These are phyloP conservation scores for Zhuqinia jingwanae DNA, from an alignment of 2,888 invertebrate genomes.

Conservation along the genomic window DNA sequence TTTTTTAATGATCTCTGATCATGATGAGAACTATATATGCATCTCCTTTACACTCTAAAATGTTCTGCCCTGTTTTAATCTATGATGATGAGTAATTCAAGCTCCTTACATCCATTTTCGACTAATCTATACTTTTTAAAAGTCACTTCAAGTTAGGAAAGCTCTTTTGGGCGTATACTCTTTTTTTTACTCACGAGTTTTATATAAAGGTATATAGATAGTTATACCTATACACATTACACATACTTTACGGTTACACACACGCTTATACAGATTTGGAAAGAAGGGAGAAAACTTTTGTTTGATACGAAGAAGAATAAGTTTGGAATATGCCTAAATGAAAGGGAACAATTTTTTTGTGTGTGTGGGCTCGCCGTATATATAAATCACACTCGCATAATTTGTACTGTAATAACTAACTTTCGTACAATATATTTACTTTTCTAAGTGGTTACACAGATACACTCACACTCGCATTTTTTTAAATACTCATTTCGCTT, in stretches of 20 bases:
- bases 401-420: neutral
- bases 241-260: neutral
- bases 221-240: neutral
- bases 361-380: no score
- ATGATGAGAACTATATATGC: no score
- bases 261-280: neutral
- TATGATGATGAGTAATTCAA: neutral
- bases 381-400: neutral
- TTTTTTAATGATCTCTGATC: neutral
- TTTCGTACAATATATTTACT: neutral
- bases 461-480: slow-evolving; percentile 11
- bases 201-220: no score
- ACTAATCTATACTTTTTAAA: neutral
- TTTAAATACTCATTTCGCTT: slow-evolving; percentile 39
- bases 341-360: no score
- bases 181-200: neutral
- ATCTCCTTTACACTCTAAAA: neutral
- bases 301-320: neutral
- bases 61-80: neutral
- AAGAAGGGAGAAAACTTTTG: neutral
- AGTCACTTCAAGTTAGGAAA: neutral
- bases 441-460: neutral
- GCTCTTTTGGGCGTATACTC: slow-evolving; percentile 5
- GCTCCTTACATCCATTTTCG: neutral
- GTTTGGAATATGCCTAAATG: neutral